Evolutionary conservation across 2,113 vertebrate species (phyloP).

Genomic region (Pelmatolapia mariae): DNA sequence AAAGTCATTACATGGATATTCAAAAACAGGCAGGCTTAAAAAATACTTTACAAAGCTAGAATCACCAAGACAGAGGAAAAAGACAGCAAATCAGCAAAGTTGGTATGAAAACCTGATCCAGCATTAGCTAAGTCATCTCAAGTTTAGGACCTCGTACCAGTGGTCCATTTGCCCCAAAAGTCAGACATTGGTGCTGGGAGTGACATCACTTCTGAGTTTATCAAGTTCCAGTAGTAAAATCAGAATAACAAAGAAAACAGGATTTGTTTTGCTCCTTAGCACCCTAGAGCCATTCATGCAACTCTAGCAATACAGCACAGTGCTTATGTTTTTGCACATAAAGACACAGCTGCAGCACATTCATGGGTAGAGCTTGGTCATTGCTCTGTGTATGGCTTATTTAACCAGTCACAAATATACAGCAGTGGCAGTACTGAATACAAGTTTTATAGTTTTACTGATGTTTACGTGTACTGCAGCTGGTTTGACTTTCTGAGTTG

Average conservation of each 20-base stretch:
- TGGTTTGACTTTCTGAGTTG: not conserved
- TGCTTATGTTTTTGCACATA: not conserved
- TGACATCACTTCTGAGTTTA: not conserved
- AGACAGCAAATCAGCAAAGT: not conserved
- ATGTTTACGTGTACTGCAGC: not conserved
- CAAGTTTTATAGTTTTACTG: not conserved
- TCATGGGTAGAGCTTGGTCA: not conserved
- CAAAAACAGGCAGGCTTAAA: not conserved
- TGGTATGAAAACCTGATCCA: not conserved
- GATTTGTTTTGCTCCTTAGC: not conserved
- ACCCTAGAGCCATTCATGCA: not conserved
- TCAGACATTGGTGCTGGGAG: not conserved
- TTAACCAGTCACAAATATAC: not conserved
- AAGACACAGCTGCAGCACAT: not conserved
- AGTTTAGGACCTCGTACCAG: not conserved
- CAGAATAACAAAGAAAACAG: not conserved
- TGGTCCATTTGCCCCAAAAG: not conserved
- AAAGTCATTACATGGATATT: not conserved
- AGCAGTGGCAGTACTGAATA: not conserved
- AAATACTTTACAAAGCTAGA: not conserved
- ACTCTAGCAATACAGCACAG: not conserved
- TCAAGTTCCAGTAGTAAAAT: not conserved
- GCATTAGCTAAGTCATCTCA: not conserved
- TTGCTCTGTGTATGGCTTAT: not conserved
- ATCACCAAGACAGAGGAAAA: not conserved